Evolutionary conservation across 1,140 invertebrate species (phyloP).

Genomic region (Nylanderia fulva): DNA sequence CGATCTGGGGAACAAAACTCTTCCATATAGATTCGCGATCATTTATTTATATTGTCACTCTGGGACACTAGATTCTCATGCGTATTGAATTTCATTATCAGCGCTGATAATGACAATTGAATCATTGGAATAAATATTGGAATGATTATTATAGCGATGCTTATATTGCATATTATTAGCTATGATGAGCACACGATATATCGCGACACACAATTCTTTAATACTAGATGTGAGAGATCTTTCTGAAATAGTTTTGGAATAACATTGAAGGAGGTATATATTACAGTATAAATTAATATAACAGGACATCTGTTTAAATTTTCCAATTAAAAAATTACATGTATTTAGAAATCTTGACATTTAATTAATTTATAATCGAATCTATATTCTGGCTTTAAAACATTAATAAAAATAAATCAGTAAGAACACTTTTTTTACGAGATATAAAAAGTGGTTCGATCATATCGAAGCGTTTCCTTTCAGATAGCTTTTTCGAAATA

Average conservation of each 20-base stretch:
- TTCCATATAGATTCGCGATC: not conserved
- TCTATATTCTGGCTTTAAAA: no score
- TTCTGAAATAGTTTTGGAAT: not conserved
- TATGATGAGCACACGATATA: not conserved
- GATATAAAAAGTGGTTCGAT: no score
- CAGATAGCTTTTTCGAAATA: no score
- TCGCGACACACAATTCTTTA: not conserved
- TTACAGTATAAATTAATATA: no score
- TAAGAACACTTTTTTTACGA: no score
- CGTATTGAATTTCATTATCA: not conserved
- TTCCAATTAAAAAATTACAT: no score
- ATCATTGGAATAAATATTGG: constrained; percentile 1
- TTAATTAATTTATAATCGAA: no score
- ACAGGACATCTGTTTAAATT: no score
- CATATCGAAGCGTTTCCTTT: no score
- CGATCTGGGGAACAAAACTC: not conserved
- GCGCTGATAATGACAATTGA: not conserved
- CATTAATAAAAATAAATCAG: no score
- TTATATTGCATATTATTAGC: not conserved
- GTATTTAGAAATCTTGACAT: no score
- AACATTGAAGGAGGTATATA: no score
- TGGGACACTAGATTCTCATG: not conserved
- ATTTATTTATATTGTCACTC: constrained; percentile 11
- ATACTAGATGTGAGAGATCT: not conserved
- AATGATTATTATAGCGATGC: not conserved